Evolutionary conservation across 2,113 vertebrate genomes (phyloP), one percentile per base, ranked within the genome.

Genomic region (Sceloporus tristichus): DNA sequence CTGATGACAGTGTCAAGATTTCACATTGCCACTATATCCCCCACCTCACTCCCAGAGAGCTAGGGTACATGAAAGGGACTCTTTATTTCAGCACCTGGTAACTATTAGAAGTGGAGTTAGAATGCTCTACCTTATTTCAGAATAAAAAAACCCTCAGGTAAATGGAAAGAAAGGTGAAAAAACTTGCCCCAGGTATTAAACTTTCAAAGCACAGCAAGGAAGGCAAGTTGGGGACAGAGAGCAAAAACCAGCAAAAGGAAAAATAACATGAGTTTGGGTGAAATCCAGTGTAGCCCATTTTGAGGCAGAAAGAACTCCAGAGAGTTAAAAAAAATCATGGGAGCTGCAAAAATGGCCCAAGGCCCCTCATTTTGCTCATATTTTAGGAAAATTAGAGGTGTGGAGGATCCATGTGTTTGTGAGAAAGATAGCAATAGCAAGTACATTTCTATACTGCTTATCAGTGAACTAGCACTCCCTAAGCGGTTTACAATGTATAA

Each of bases 21-120:
- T 89, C 10, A 34, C 42, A 85, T 54, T 10, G 27, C 71, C 74
- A 13, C 42, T 68, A n/a, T 79, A 68, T 84, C 73, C 6, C 68
- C 68, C 90, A 84, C 40, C 29, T 11, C 89, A 84, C 40, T 21
- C 11, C 68, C 27, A 29, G 23, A n/a, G 66, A n/a, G 2, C 42
- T 3, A 74, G 75, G 13, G 40, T 54, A 88, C 66, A 90, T 84
- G 89, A 94, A 90, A 76, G 62, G 62, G 10, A 79, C 90, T 91
- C 68, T 86, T 82, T 23, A 90, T 88, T 90, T 90, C 76, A 79
- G 4, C 91, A 94, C 87, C 87, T 92, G 91, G 85, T 59, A 93
- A 25, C 74, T 79, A 87, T 89, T 91, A 89, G 70, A 85, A 77
- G 62, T 19, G 59, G 10, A 34, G 9, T 77, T 25, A 73, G 89